These are phyloP conservation scores for Hylaeus volcanicus DNA, from an alignment of 1,140 invertebrate genomes.

Conservation along the genomic window DNA sequence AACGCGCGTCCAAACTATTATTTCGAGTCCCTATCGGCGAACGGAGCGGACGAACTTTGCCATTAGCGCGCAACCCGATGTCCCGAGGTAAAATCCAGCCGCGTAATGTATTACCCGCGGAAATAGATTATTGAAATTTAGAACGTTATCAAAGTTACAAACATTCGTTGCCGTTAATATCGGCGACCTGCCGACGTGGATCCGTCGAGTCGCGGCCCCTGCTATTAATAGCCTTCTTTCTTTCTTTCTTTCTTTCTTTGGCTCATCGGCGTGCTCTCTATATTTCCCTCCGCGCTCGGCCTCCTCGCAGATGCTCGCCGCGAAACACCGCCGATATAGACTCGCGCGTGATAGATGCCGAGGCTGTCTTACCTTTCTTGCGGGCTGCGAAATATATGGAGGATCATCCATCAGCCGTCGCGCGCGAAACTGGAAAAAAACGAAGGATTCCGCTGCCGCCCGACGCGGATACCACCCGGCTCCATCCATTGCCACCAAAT, in stretches of 20 bases:
- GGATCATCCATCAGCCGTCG: slow-evolving; percentile 65
- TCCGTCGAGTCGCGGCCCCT: slow-evolving; percentile 26
- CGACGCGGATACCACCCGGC: slow-evolving; percentile 13
- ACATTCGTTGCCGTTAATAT: slow-evolving; percentile 63
- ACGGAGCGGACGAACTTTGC: slow-evolving; percentile 56
- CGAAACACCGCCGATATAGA: slow-evolving; percentile 53
- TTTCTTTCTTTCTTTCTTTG: background rate
- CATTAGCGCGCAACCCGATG: slow-evolving; percentile 48
- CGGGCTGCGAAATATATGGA: slow-evolving; percentile 61
- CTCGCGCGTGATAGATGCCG: slow-evolving; percentile 65
- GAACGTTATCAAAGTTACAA: slow-evolving; percentile 65
- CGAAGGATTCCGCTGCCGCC: slow-evolving; percentile 10
- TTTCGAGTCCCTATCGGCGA: slow-evolving; percentile 43
- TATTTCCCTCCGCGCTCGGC: background rate
- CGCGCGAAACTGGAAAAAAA: slow-evolving; percentile 44
- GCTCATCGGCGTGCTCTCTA: background rate
- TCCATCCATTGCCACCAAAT: slow-evolving; percentile 48
- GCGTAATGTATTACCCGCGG: slow-evolving; percentile 63
- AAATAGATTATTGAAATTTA: slow-evolving; percentile 62
- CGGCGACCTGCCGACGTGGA: slow-evolving; percentile 37
- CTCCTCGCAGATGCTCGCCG: slow-evolving; percentile 19
- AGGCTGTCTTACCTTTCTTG: slow-evolving; percentile 66
- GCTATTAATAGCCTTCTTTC: slow-evolving; percentile 53
- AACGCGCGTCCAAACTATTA: slow-evolving; percentile 54
- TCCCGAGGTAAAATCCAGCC: slow-evolving; percentile 44